These are phyloP conservation scores for Acanthornis magna DNA, from an alignment of 2,797 vertebrate species.

Conservation along the genomic window DNA sequence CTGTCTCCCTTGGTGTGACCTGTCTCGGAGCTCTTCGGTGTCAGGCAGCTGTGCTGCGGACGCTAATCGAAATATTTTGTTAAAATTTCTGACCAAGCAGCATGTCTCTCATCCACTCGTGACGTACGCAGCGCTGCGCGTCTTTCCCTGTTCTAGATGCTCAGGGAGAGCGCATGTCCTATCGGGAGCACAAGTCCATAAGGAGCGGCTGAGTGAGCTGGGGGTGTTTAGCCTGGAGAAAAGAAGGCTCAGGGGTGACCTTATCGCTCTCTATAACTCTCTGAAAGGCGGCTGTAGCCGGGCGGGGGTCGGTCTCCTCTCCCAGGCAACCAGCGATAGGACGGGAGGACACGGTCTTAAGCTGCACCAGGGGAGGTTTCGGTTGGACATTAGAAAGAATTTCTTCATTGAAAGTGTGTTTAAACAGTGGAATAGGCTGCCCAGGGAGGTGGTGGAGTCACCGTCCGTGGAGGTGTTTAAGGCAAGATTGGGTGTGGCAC, in stretches of 20 bases:
- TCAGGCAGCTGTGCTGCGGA: not conserved
- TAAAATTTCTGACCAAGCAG: not conserved
- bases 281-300: not conserved
- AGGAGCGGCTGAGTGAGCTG: not conserved
- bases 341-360: not conserved
- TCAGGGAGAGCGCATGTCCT: not conserved
- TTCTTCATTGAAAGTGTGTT: not conserved
- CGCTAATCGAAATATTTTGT: not conserved
- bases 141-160: not conserved
- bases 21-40: not conserved
- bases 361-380: not conserved
- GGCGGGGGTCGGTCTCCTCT: not conserved
- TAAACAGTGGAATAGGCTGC: not conserved
- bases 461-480: not conserved
- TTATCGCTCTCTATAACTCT: fast-evolving
- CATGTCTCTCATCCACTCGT: not conserved
- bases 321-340: too few species aligned
- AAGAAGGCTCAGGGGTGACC: not conserved
- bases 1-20: not conserved
- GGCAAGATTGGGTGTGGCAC: not conserved
- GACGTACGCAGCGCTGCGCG: fast-evolving
- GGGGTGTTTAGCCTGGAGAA: not conserved
- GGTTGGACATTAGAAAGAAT: not conserved
- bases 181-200: not conserved
- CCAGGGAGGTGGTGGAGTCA: not conserved